These are phyloP conservation scores for Heliconius melpomene DNA, from an alignment of 1,140 invertebrate genomes.

Conservation along the genomic window DNA sequence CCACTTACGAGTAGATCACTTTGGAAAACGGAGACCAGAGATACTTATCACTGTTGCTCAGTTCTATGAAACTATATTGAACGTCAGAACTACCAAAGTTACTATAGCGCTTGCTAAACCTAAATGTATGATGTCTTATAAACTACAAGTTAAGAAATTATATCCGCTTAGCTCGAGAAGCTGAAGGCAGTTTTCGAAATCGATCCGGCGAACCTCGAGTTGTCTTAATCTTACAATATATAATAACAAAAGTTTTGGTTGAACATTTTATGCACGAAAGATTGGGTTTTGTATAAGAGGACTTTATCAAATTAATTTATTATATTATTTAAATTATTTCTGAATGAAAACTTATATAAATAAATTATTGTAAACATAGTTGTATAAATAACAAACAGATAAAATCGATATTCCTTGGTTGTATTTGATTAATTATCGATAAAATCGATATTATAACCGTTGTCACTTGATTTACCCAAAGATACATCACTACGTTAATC, in stretches of 20 bases:
- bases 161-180: slow-evolving; percentile 18
- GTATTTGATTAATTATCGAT: too few species aligned
- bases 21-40: not conserved
- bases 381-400: too few species aligned
- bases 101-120: not conserved
- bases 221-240: slow-evolving; percentile 22
- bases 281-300: not conserved
- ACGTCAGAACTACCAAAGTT: not conserved
- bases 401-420: too few species aligned
- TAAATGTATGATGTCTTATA: slow-evolving; percentile 7
- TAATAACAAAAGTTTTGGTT: not conserved
- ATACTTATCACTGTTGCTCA: not conserved
- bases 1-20: not conserved
- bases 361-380: too few species aligned
- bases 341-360: too few species aligned
- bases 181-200: slow-evolving; percentile 23
- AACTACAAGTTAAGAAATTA: slow-evolving; percentile 23
- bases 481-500: not conserved
- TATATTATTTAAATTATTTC: not conserved
- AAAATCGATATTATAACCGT: too few species aligned
- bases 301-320: too few species aligned
- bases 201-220: slow-evolving; percentile 22
- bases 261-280: not conserved
- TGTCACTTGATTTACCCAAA: too few species aligned
- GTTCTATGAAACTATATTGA: not conserved